These are phyloP conservation scores for Helicolenus hilgendorfi DNA, from an alignment of 2,797 vertebrate species.

Conservation along the genomic window DNA sequence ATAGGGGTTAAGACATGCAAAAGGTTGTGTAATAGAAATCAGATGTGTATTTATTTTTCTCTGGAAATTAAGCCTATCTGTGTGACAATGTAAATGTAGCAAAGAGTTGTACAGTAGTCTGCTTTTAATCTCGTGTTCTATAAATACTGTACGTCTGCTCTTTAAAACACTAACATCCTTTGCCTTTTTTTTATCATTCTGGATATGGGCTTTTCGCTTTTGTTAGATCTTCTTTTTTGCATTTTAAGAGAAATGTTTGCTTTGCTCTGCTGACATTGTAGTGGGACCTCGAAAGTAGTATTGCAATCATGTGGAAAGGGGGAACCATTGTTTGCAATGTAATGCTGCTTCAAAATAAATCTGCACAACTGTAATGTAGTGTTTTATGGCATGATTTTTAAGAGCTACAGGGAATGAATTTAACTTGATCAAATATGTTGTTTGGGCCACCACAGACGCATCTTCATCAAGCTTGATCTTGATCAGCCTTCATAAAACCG, in stretches of 20 bases:
- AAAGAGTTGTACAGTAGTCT: conserved; percentile 83
- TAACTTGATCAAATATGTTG: background rate
- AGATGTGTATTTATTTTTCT: conserved; percentile 90
- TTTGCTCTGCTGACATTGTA: conserved; percentile 69
- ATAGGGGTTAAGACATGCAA: conserved; percentile 88
- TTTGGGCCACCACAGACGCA: background rate
- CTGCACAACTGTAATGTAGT: conserved; percentile 44
- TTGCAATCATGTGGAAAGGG: conserved; percentile 60
- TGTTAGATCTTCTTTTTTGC: conserved; percentile 33
- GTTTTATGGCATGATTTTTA: background rate
- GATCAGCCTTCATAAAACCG: background rate
- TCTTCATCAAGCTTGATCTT: background rate
- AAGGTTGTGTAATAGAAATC: conserved; percentile 83
- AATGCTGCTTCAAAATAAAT: conserved; percentile 83
- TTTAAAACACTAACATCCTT: conserved; percentile 69
- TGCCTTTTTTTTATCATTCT: conserved; percentile 24
- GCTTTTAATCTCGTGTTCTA: conserved; percentile 74
- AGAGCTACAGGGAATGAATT: background rate
- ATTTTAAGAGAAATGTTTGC: conserved; percentile 47
- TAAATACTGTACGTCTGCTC: conserved; percentile 82
- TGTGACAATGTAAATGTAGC: conserved; percentile 85
- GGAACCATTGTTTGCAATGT: conserved; percentile 69
- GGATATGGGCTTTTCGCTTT: conserved; percentile 41
- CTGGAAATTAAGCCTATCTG: conserved; percentile 75
- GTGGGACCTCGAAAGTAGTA: conserved; percentile 62